Base-by-base conservation (phyloP, 2,888 invertebrate species). In the Oscheius sp. region DNA sequence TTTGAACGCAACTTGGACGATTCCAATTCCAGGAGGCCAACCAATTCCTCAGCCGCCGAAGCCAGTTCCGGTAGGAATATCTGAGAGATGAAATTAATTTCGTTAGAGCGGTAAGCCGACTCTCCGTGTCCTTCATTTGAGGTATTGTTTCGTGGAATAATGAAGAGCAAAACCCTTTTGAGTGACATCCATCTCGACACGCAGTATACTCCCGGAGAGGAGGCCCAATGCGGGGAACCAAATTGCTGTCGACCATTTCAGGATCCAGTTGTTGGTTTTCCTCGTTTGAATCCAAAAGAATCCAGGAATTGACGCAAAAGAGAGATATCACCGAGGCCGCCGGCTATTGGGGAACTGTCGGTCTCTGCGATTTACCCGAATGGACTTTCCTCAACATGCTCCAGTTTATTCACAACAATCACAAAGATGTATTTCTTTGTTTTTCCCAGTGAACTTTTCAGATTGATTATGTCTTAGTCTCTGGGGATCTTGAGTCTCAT, bases 191-290 rank as follows among this genome's bases (percentile, higher is more conserved):
- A 83, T 65, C 58, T 83, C n/a, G 83, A 83, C 63, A 76, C 76
- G 67, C 69, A 73, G 45, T 82, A 82, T 42, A 71, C 71, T 3
- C 33, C 50, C 2, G 76, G 76, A 17, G 45, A 72, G 33, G 76
- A 95, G 87, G 95, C 95, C 0, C 92, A 94, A 75, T 97, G 96
- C 87, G 92, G 92, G 72, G 94, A 96, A 87, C 96, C 96, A 0
- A 89, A 96, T 1, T 97, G 96, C 87, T 97, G 97, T 87, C 85
- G 88, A 25, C 73, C 75, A 12, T 70, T 69, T 25, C 70, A 73
- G 37, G 55, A 64, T 29, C 63, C 69, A 33, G 27, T 45, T 5
- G 67, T 67, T 29, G 58, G 57, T 33, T 29, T 10, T 45, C 8
- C 3, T 42, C n/a, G n/a, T n/a, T n/a, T n/a, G n/a, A n/a, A n/a